Conservation (phyloP, 2,113 vertebrate genomes). For the Amblyornis subalaris region DNA sequence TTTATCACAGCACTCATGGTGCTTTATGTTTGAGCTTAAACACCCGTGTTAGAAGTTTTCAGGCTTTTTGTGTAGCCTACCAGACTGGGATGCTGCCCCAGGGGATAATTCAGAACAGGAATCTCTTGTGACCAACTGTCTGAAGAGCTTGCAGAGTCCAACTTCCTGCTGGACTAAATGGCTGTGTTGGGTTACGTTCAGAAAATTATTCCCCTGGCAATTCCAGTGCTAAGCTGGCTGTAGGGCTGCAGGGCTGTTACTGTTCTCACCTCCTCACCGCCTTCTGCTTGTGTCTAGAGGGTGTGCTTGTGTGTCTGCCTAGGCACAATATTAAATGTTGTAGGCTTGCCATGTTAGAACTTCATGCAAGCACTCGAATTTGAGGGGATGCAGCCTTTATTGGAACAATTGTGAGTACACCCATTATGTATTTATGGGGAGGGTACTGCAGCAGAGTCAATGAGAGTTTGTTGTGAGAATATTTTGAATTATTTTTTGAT, state of each 20-base stretch:
- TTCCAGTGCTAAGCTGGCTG: not conserved
- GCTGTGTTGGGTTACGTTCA: not conserved
- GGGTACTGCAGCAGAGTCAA: not conserved
- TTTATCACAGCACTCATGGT: not conserved
- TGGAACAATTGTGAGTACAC: not conserved
- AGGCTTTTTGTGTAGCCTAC: not conserved
- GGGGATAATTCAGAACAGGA: not conserved
- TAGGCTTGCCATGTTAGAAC: not conserved
- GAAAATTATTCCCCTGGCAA: not conserved
- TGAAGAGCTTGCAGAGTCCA: not conserved
- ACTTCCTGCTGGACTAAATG: not conserved
- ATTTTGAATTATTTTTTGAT: not conserved
- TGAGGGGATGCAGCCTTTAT: not conserved
- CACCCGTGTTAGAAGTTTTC: fast-evolving
- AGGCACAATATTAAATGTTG: not conserved
- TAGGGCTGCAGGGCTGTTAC: not conserved
- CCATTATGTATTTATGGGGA: not conserved
- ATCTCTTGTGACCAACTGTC: not conserved
- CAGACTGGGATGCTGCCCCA: not conserved
- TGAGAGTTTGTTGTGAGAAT: not conserved
- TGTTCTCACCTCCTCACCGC: not conserved
- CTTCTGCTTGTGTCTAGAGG: not conserved
- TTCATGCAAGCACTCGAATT: fast-evolving
- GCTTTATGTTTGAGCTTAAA: not conserved
- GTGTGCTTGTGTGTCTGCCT: not conserved